Conservation (phyloP, 2,888 invertebrate genomes). For the Hirtodrosophila histrioides region DNA sequence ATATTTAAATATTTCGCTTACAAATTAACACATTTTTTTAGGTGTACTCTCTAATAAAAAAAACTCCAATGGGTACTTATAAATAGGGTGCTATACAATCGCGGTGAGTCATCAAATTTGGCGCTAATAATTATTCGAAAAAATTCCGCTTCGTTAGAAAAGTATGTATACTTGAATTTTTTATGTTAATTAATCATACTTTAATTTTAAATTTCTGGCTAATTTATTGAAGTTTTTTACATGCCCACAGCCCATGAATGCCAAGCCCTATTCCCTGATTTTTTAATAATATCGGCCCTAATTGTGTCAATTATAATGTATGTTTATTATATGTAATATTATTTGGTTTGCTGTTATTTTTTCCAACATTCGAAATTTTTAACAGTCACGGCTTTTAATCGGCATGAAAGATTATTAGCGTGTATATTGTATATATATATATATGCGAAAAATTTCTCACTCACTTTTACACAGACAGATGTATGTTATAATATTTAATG, state of each 20-base stretch:
- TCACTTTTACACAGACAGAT: too few species aligned
- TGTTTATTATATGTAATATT: constrained; percentile 1
- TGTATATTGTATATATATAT: too few species aligned
- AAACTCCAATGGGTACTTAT: constrained; percentile 1
- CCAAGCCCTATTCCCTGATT: background rate
- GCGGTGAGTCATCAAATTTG: constrained; percentile 28
- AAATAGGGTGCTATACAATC: constrained; percentile 28
- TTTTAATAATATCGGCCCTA: constrained; percentile 8
- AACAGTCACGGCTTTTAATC: too few species aligned
- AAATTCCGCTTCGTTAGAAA: background rate
- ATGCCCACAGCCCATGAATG: constrained; percentile 18
- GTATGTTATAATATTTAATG: too few species aligned
- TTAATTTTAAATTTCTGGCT: too few species aligned
- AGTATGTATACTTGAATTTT: constrained; percentile 2
- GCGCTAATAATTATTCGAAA: constrained; percentile 15
- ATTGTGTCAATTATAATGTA: constrained; percentile 41
- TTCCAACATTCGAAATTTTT: too few species aligned
- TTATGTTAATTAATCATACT: too few species aligned
- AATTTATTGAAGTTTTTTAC: background rate
- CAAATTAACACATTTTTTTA: constrained; percentile 26
- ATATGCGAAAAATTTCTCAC: too few species aligned
- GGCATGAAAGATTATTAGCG: too few species aligned
- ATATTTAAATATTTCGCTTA: constrained; percentile 14
- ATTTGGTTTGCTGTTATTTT: background rate
- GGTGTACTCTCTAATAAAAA: background rate